Conservation (phyloP, 2,888 invertebrate species). For the Trichopria drosophilae region DNA sequence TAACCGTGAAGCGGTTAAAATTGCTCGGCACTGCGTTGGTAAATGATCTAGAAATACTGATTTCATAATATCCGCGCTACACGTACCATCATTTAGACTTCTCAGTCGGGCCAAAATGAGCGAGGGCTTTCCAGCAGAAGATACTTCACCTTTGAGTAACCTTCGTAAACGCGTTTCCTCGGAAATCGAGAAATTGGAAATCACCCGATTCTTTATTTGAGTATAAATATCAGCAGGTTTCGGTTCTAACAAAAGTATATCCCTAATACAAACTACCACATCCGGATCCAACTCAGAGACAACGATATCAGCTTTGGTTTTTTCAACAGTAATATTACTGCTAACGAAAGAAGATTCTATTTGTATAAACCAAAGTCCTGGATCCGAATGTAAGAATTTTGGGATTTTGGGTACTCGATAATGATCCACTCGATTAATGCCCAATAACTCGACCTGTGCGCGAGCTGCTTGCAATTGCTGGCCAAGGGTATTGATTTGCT, state of each 20-base stretch:
- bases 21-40: conserved; percentile 10
- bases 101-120: conserved; percentile 2
- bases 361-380: not conserved
- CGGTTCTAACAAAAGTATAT: not conserved
- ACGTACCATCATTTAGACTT: not conserved
- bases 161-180: not conserved
- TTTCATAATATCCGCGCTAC: conserved; percentile 1
- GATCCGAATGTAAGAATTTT: too few species aligned
- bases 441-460: too few species aligned
- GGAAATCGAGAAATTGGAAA: too few species aligned
- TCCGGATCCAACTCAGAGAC: too few species aligned
- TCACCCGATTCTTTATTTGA: not conserved
- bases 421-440: too few species aligned
- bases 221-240: not conserved
- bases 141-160: conserved; percentile 4
- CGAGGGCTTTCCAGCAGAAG: conserved; percentile 6
- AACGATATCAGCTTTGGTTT: too few species aligned
- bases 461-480: too few species aligned
- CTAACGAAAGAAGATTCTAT: not conserved
- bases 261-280: too few species aligned
- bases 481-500: too few species aligned
- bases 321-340: not conserved
- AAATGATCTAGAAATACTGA: conserved; percentile 17
- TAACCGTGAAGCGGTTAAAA: conserved; percentile 9
- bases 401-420: too few species aligned